Evolutionary conservation across 1,140 invertebrate species (phyloP).

Genomic region (Plectrocnemia conspersa): DNA sequence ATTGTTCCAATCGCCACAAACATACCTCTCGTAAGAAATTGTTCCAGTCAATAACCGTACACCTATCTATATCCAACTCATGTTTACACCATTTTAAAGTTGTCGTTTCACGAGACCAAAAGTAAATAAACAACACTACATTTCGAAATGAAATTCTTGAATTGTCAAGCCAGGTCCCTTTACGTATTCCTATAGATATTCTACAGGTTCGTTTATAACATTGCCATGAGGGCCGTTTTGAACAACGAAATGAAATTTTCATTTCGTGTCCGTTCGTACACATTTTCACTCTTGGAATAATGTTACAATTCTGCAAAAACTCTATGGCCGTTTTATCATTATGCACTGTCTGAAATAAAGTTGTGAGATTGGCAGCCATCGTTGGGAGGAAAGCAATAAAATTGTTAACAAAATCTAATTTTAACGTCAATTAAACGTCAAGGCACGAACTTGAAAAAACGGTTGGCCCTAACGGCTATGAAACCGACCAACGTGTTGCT

Average conservation of each 20-base stretch:
- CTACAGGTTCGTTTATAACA: not conserved
- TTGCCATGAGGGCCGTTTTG: not conserved
- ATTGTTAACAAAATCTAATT: no score
- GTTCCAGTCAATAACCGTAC: slow-evolving; percentile 2
- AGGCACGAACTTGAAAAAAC: no score
- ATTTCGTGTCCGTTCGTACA: not conserved
- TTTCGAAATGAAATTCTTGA: not conserved
- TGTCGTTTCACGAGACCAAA: slow-evolving; percentile 1
- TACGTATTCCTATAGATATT: not conserved
- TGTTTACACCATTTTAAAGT: not conserved
- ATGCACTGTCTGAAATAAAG: no score
- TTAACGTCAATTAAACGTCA: no score
- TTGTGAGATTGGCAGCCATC: no score
- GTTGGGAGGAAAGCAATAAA: no score
- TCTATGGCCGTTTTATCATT: not conserved
- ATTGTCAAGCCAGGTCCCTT: slow-evolving; percentile 3
- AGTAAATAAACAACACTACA: slow-evolving; percentile 1
- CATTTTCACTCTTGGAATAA: not conserved
- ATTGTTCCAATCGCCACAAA: not conserved
- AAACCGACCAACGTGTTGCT: no score
- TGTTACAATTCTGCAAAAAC: not conserved
- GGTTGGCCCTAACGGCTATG: no score
- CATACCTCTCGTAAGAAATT: slow-evolving; percentile 1
- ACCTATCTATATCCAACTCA: not conserved
- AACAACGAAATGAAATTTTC: no score